Percentiles rank a stretch among this genome's conserved stretches.
phyloP scores from a whole-genome alignment of 2,797 vertebrate genomes.

The Microctenopoma stevenorrisi region DNA sequence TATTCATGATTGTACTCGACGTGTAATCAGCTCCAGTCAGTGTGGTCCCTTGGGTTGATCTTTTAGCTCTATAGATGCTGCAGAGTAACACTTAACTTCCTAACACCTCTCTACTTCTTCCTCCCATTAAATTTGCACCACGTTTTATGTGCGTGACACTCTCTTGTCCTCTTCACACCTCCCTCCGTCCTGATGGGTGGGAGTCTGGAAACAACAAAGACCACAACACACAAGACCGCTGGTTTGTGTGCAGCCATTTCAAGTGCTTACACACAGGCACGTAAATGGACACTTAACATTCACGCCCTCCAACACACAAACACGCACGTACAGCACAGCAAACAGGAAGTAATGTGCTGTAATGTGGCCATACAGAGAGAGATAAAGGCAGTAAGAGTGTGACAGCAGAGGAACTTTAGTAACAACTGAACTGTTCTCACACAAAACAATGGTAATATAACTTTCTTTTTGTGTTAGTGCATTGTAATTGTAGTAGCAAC shows the following conservation, averaged over 20 bases:
- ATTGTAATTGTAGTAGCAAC: not conserved
- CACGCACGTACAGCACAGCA: conserved; percentile 17
- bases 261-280: conserved; percentile 23
- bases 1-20: not conserved
- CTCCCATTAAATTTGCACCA: not conserved
- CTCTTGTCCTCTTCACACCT: conserved; percentile 17
- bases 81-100: not conserved
- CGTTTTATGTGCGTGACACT: conserved; percentile 3
- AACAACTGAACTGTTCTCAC: conserved; percentile 19
- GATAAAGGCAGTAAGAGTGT: conserved; percentile 59
- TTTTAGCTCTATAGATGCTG: conserved; percentile 7
- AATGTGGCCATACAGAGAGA: conserved; percentile 55
- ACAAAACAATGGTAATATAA: conserved; percentile 56
- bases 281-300: conserved; percentile 23
- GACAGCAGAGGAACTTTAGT: conserved; percentile 51
- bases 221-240: not conserved
- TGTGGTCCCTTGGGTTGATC: conserved; percentile 7
- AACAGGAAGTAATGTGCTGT: conserved; percentile 81
- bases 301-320: conserved; percentile 16
- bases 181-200: not conserved
- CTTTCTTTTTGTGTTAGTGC: not conserved
- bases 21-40: not conserved
- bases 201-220: not conserved
- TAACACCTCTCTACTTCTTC: conserved; percentile 2
- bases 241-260: not conserved